phyloP scores from a whole-genome alignment of 2,888 invertebrate species.

The Vandiemenella viatica region DNA sequence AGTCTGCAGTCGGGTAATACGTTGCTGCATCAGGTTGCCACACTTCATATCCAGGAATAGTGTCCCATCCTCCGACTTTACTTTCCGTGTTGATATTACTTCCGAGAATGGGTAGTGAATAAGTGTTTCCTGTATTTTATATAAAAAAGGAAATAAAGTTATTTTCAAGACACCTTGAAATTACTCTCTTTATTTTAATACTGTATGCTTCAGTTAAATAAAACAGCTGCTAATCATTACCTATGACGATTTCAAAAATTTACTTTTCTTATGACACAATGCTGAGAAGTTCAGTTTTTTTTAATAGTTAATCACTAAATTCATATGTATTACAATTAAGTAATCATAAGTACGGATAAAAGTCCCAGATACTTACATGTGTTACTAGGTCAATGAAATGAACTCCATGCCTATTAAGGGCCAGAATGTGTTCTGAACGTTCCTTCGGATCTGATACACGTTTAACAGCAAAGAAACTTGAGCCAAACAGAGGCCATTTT shows the following conservation, averaged over 20 bases:
- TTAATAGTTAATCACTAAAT: background rate
- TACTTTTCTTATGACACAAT: background rate
- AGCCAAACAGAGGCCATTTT: slow-evolving; percentile 92
- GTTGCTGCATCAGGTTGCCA: slow-evolving; percentile 89
- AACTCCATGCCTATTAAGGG: slow-evolving; percentile 84
- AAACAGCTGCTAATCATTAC: no score
- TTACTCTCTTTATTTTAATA: no score
- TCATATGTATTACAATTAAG: background rate
- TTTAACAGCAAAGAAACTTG: slow-evolving; percentile 93
- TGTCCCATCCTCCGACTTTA: slow-evolving; percentile 76
- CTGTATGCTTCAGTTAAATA: no score
- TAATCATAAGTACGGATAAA: background rate
- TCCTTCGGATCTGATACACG: slow-evolving; percentile 56
- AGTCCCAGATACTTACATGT: slow-evolving; percentile 43
- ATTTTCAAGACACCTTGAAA: background rate
- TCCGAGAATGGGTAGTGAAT: slow-evolving; percentile 89
- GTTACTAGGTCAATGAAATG: slow-evolving; percentile 84
- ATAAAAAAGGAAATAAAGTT: background rate
- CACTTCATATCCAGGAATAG: slow-evolving; percentile 92
- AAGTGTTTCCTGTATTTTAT: slow-evolving; percentile 52
- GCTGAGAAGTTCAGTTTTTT: background rate
- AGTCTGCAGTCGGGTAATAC: slow-evolving; percentile 87
- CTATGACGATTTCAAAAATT: background rate
- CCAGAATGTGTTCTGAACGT: slow-evolving; percentile 79
- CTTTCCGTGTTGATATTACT: slow-evolving; percentile 89